phyloP scores from a whole-genome alignment of 2,888 invertebrate genomes.

The Drosophila greeni region DNA sequence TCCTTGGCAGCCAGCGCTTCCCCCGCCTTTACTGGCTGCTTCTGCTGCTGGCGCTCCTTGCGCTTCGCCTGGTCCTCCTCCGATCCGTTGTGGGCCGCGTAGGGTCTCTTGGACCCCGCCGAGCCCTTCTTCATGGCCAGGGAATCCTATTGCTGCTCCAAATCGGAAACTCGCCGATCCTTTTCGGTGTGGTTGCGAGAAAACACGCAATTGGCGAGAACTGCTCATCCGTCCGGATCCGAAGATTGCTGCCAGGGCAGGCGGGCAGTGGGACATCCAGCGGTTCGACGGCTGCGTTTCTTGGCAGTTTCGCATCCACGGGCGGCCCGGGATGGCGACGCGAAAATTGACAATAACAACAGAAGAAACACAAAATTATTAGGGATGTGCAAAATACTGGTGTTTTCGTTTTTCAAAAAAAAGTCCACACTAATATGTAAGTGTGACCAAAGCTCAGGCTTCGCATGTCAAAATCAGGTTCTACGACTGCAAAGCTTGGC shows the following conservation, averaged over 20 bases:
- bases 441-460: no score
- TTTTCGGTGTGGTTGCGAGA: slow-evolving; percentile 1
- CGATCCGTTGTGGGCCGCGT: slow-evolving; percentile 3
- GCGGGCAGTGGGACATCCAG: neutral
- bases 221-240: neutral
- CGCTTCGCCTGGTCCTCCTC: neutral
- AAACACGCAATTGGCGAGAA: slow-evolving; percentile 5
- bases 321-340: neutral
- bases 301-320: neutral
- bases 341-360: slow-evolving; percentile 12
- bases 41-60: slow-evolving; percentile 4
- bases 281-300: neutral
- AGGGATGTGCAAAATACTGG: slow-evolving; percentile 3
- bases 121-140: slow-evolving; percentile 9
- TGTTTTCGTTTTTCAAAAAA: no score
- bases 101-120: slow-evolving; percentile 10
- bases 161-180: neutral
- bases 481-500: no score
- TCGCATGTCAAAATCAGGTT: no score
- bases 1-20: slow-evolving; percentile 19
- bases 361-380: slow-evolving; percentile 10
- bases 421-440: no score
- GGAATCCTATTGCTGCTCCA: neutral
- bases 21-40: neutral
- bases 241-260: neutral